These are phyloP conservation scores for Trogon surrucura DNA, from an alignment of 2,113 vertebrate genomes.

Conservation along the genomic window DNA sequence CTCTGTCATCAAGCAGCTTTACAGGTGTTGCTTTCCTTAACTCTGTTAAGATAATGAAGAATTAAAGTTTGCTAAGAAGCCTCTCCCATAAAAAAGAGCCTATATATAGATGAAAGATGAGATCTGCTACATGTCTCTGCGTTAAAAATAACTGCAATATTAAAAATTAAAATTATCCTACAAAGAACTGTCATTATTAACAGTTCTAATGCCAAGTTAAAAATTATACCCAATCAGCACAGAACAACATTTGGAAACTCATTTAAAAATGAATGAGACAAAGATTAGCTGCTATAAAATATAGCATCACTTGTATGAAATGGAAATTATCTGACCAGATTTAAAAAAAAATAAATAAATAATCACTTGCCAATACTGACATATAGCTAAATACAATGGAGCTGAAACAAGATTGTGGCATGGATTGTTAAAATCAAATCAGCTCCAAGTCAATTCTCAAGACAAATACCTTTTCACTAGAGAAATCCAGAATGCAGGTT, in stretches of 20 bases:
- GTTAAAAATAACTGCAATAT: constrained; percentile 53
- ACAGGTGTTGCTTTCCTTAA: constrained; percentile 1
- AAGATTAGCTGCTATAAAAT: constrained; percentile 28
- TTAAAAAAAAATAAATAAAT: not conserved
- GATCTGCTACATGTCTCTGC: not conserved
- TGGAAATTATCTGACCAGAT: not conserved
- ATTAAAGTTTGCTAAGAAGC: not conserved
- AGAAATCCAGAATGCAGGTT: not conserved
- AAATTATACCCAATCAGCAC: constrained; percentile 37
- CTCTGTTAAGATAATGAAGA: not conserved
- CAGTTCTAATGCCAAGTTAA: constrained; percentile 18
- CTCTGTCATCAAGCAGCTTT: not conserved
- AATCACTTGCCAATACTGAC: not conserved
- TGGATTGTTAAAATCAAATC: not conserved
- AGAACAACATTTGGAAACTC: constrained; percentile 51
- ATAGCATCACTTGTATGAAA: not conserved
- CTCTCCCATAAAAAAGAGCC: not conserved
- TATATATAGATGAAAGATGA: constrained; percentile 27
- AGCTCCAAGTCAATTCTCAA: not conserved
- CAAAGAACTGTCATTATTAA: constrained; percentile 51
- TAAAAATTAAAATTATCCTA: constrained; percentile 59
- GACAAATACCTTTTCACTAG: not conserved
- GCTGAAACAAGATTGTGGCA: not conserved
- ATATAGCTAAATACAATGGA: not conserved
- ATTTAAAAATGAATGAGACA: constrained; percentile 57